A percentile compares a stretch with the other conserved stretches of the same genome.
Evolutionary conservation across 2,113 vertebrate species (phyloP).

Genomic region (Zapus hudsonius): DNA sequence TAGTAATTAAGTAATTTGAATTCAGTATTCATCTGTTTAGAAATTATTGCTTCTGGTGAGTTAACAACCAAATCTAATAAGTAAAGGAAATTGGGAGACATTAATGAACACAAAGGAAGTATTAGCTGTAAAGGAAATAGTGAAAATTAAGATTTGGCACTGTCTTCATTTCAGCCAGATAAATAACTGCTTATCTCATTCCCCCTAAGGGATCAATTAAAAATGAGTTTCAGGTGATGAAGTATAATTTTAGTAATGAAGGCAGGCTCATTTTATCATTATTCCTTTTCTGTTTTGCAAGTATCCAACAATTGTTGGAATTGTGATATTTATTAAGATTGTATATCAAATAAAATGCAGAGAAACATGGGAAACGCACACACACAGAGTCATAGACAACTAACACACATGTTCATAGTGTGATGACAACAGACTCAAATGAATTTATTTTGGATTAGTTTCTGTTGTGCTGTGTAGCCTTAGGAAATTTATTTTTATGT

Average conservation of each 20-base stretch:
- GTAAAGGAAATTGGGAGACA: conserved; percentile 73
- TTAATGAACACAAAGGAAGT: conserved; percentile 68
- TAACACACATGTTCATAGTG: neutral
- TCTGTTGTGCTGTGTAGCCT: neutral
- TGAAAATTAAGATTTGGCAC: conserved; percentile 48
- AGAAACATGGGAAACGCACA: neutral
- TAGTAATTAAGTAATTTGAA: conserved; percentile 67
- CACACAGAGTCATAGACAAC: neutral
- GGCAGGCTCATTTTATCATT: conserved; percentile 63
- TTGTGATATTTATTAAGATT: conserved; percentile 38
- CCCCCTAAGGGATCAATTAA: conserved; percentile 78
- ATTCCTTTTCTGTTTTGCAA: neutral
- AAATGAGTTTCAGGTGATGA: conserved; percentile 72
- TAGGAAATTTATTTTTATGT: conserved; percentile 11
- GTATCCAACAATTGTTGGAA: conserved; percentile 45
- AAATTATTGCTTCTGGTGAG: conserved; percentile 69
- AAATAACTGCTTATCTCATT: conserved; percentile 77
- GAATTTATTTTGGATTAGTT: neutral
- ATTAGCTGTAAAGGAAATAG: conserved; percentile 58
- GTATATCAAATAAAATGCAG: conserved; percentile 8
- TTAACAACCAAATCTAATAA: conserved; percentile 72
- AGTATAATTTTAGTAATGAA: conserved; percentile 67
- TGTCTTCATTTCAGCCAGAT: conserved; percentile 57
- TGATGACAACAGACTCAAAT: neutral
- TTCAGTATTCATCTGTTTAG: conserved; percentile 54